Conservation (phyloP, 2,797 vertebrate species). For the Etheostoma nigrum region DNA sequence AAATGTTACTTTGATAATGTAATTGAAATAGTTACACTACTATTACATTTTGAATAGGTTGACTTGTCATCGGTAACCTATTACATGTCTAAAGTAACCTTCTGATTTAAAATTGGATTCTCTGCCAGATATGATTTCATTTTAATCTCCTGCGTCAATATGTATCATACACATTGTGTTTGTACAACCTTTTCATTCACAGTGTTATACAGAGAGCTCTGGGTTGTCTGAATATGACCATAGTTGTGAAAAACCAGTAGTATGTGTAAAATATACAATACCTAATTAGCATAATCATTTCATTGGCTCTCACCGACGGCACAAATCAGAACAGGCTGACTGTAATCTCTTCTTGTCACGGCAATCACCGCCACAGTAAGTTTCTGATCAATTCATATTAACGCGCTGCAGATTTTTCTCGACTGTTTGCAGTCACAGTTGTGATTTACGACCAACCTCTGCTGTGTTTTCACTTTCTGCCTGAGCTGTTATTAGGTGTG, state of each 20-base stretch:
- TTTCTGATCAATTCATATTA: constrained; percentile 50
- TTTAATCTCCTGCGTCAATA: neutral
- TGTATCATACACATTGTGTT: neutral
- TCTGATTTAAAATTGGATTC: neutral
- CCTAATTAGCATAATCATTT: constrained; percentile 46
- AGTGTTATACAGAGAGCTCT: no score
- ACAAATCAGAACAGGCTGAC: constrained; percentile 23
- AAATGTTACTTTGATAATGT: no score
- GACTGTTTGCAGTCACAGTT: constrained; percentile 32
- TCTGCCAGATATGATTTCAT: no score
- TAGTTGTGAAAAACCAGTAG: constrained; percentile 1
- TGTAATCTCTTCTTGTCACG: constrained; percentile 38
- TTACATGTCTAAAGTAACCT: no score
- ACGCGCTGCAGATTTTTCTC: constrained; percentile 25
- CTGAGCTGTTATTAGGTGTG: constrained; percentile 29
- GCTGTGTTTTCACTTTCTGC: constrained; percentile 26
- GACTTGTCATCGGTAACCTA: no score
- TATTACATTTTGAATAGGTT: no score
- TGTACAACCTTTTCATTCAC: neutral
- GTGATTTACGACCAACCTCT: constrained; percentile 41
- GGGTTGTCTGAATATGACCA: neutral
- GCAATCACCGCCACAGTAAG: constrained; percentile 23
- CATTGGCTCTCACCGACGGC: constrained; percentile 25
- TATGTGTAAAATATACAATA: constrained; percentile 42
- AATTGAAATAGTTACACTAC: no score